Evolutionary conservation across 2,113 vertebrate species (phyloP), one percentile per base, ranked within the genome.

Genomic region (Archilochus colubris): DNA sequence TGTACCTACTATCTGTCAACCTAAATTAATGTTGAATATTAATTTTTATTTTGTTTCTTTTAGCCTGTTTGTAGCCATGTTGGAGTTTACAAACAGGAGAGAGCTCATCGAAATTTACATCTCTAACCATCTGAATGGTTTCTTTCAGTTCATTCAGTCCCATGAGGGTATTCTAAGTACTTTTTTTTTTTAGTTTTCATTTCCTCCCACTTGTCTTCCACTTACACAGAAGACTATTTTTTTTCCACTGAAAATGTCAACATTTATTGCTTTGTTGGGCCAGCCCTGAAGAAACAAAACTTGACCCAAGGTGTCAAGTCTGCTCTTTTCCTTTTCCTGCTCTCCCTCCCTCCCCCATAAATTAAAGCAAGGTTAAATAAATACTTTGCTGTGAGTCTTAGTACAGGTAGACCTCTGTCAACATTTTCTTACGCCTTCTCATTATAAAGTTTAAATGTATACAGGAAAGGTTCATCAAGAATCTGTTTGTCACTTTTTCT

Each of bases 151-250:
- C 8, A 1, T 57, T 88, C 59, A n/a, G n/a, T 76, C 83, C 48
- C 94, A 81, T 22, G 33, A 93, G 61, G 24, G 1, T 68, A 72
- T 78, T 88, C 23, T 12, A 93, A 88, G 33, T n/a, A 77, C 18
- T 61, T 13, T 55, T 61, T 54, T 73, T 89, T 83, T 82, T 64
- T 28, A 64, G 11, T 30, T 89, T 82, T 93, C 38, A 75, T 92
- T 94, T 95, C 91, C 92, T 94, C 85, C 51, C 36, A 86, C 70
- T 89, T 96, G 54, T 91, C 92, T 80, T 81, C 79, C 59, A 74
- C 38, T 94, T 88, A 74, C 51, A 94, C 48, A 86, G 73, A 83
- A 81, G 48, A 67, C 50, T 86, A 10, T 25, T 90, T 91, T 87
- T 91, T 79, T 64, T 21, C 62, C 54, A 88, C 31, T 64, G 64